Percentiles rank a stretch among this genome's conserved stretches.
Evolutionary conservation across 2,797 vertebrate genomes (phyloP).

Genomic region (Ctenopoma kingsleyae): DNA sequence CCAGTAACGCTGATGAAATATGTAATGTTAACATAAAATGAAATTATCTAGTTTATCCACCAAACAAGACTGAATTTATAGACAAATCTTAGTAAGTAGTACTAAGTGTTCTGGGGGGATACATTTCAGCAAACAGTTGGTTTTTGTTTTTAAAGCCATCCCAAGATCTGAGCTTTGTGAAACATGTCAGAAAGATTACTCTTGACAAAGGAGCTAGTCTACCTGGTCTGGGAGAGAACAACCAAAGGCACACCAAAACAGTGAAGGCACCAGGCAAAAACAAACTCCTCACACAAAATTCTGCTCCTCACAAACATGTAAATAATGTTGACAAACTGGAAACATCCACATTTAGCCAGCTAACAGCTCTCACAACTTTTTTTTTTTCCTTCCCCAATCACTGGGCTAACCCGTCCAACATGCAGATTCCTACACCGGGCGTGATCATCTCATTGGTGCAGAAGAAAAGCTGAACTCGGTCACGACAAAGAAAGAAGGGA

Average conservation of each 20-base stretch:
- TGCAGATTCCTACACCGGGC: constrained; percentile 36
- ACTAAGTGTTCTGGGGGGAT: not conserved
- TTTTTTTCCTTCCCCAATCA: not conserved
- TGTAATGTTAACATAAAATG: not conserved
- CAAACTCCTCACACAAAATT: constrained; percentile 4
- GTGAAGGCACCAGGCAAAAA: constrained; percentile 64
- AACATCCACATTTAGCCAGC: constrained; percentile 19
- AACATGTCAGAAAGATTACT: constrained; percentile 26
- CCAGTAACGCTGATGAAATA: constrained; percentile 10
- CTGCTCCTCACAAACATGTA: constrained; percentile 35
- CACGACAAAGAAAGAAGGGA: constrained; percentile 50
- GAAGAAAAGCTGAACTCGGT: constrained; percentile 27
- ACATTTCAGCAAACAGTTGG: not conserved
- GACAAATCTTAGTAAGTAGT: not conserved
- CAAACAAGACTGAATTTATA: not conserved
- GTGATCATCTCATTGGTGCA: constrained; percentile 14
- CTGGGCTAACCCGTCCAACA: constrained; percentile 33
- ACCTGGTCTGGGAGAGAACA: constrained; percentile 51
- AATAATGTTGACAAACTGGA: constrained; percentile 68
- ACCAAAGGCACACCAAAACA: constrained; percentile 66
- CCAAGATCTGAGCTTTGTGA: not conserved
- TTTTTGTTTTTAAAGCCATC: constrained; percentile 2
- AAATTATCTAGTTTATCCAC: not conserved
- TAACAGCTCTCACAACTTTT: constrained; percentile 25
- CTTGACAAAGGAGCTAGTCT: constrained; percentile 45